These are phyloP conservation scores for Emydocephalus ijimae DNA, from an alignment of 2,113 vertebrate genomes.

Conservation along the genomic window DNA sequence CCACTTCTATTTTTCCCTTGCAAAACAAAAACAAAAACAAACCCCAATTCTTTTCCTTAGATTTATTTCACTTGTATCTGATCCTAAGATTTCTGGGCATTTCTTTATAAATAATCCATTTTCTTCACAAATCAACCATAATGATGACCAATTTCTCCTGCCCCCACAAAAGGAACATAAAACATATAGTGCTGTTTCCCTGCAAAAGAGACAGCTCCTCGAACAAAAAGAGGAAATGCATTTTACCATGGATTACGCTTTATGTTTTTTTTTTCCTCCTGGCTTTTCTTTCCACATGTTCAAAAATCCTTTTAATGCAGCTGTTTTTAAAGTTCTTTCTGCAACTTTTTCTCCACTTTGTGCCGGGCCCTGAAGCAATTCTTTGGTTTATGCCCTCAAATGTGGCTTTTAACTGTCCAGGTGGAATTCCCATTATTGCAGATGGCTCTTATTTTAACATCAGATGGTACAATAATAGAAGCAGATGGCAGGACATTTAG, in stretches of 20 bases:
- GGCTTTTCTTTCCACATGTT: neutral
- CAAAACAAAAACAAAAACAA: neutral
- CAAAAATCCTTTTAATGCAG: neutral
- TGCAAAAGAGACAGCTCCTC: neutral
- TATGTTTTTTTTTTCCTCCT: neutral
- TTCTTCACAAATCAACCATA: neutral
- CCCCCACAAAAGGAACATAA: neutral
- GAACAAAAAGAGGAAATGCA: slow-evolving; percentile 4
- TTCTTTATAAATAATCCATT: neutral
- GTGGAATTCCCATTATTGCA: slow-evolving; percentile 6
- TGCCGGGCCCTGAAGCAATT: neutral
- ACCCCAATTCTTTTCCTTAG: neutral
- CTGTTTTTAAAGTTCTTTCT: neutral
- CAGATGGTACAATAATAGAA: neutral
- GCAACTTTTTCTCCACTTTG: neutral
- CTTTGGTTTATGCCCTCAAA: neutral
- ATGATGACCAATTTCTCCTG: neutral
- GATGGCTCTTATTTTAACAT: neutral
- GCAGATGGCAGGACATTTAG: neutral
- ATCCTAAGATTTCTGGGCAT: neutral
- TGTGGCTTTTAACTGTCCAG: neutral
- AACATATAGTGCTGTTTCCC: neutral
- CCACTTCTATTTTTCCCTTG: neutral
- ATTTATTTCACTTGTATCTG: neutral
- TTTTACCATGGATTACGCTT: neutral